Evolutionary conservation across 2,888 invertebrate species (phyloP).

Genomic region (Apotomis betuletana): DNA sequence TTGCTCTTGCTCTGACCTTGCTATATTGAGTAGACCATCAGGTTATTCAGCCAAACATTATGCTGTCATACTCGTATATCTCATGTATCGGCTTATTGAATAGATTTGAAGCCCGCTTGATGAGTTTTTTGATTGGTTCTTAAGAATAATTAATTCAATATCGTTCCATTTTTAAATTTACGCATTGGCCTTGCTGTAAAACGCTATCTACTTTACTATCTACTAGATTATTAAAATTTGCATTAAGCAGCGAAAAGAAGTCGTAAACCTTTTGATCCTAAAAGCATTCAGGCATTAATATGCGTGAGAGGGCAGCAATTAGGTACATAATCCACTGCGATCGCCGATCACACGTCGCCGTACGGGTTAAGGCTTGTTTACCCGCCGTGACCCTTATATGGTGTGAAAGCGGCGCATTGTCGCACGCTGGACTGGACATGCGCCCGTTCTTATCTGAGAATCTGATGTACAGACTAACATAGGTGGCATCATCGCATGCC

Average conservation of each 20-base stretch:
- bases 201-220: neutral
- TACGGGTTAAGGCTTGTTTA: slow-evolving; percentile 75
- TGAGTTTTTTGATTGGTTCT: slow-evolving; percentile 13
- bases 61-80: slow-evolving; percentile 19
- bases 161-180: neutral
- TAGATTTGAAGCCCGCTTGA: slow-evolving; percentile 14
- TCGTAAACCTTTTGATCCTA: slow-evolving; percentile 50
- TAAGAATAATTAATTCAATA: neutral
- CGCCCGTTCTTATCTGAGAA: slow-evolving; percentile 65
- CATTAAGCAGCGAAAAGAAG: slow-evolving; percentile 17
- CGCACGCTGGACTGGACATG: slow-evolving; percentile 66
- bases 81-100: slow-evolving; percentile 24
- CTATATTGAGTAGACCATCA: slow-evolving; percentile 42
- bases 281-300: slow-evolving; percentile 57
- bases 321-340: slow-evolving; percentile 71
- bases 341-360: slow-evolving; percentile 65
- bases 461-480: slow-evolving; percentile 33
- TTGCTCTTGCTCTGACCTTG: slow-evolving; percentile 62
- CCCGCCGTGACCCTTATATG: slow-evolving; percentile 73
- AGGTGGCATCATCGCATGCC: slow-evolving; percentile 11
- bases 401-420: slow-evolving; percentile 81
- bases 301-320: slow-evolving; percentile 71
- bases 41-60: slow-evolving; percentile 52
- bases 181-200: neutral
- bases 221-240: neutral